Conservation (phyloP, 2,113 vertebrate species). For the Hystrix brachyura region DNA sequence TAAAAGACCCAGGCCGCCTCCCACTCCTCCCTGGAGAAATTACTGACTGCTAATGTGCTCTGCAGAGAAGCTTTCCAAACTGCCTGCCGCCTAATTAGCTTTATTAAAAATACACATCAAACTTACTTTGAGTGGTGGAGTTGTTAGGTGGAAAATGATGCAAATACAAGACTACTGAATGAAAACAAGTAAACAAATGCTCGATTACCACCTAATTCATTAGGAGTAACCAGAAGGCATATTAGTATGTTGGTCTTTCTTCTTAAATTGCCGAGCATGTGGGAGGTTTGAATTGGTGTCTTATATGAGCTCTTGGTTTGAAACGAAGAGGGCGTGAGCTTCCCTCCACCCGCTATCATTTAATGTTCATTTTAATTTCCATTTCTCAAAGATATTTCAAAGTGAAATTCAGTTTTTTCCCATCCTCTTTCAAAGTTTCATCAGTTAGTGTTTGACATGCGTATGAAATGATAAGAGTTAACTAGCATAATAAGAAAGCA, state of each 20-base stretch:
- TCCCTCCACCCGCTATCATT: slow-evolving; percentile 23
- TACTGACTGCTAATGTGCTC: slow-evolving; percentile 65
- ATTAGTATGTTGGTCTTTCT: slow-evolving; percentile 30
- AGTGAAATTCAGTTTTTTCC: slow-evolving; percentile 47
- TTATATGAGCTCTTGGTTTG: slow-evolving; percentile 56
- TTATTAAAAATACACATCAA: slow-evolving; percentile 70
- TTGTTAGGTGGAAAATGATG: slow-evolving; percentile 53
- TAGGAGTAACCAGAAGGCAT: neutral
- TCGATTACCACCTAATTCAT: slow-evolving; percentile 12
- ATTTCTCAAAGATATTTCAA: slow-evolving; percentile 70
- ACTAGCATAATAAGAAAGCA: slow-evolving; percentile 56
- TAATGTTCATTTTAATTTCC: slow-evolving; percentile 71
- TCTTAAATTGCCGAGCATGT: slow-evolving; percentile 40
- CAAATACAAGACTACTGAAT: slow-evolving; percentile 21
- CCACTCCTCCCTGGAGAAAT: slow-evolving; percentile 71
- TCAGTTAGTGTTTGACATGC: slow-evolving; percentile 72
- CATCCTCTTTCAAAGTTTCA: slow-evolving; percentile 56
- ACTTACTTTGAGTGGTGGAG: slow-evolving; percentile 48
- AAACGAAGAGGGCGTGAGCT: slow-evolving; percentile 56
- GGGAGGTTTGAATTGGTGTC: slow-evolving; percentile 58
- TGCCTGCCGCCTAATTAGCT: slow-evolving; percentile 66
- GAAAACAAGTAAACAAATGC: slow-evolving; percentile 57
- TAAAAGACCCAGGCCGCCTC: slow-evolving; percentile 50
- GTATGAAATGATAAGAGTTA: slow-evolving; percentile 65
- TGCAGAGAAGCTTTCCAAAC: slow-evolving; percentile 57